Percentiles rank a stretch among this genome's conserved stretches.
phyloP scores from a whole-genome alignment of 2,888 invertebrate genomes.

The Papilio gigon region DNA sequence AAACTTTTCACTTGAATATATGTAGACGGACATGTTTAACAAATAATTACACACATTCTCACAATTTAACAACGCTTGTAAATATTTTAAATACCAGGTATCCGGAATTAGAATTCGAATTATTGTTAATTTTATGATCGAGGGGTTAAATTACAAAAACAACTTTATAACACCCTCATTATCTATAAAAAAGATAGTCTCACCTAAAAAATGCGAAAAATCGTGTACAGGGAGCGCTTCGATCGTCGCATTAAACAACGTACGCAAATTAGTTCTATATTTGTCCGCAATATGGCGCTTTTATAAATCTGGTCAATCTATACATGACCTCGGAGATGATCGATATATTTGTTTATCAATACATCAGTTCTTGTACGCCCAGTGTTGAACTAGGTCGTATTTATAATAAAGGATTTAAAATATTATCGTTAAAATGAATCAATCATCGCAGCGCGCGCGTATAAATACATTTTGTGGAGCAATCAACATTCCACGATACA shows the following conservation, averaged over 20 bases:
- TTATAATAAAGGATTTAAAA: constrained; percentile 15
- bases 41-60: constrained; percentile 14
- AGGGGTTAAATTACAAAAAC: too few species aligned
- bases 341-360: neutral
- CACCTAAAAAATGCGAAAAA: too few species aligned
- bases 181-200: too few species aligned
- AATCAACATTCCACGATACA: constrained; percentile 38
- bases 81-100: neutral
- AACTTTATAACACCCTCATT: too few species aligned
- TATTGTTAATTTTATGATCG: too few species aligned
- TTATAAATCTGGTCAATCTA: too few species aligned
- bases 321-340: too few species aligned
- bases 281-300: too few species aligned
- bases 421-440: constrained; percentile 15
- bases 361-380: neutral
- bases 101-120: too few species aligned
- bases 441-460: constrained; percentile 19
- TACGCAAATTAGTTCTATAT: too few species aligned
- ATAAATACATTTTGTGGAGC: constrained; percentile 35
- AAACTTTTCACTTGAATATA: constrained; percentile 14
- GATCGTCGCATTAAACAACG: too few species aligned
- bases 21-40: constrained; percentile 3
- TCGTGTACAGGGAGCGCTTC: too few species aligned
- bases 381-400: constrained; percentile 10
- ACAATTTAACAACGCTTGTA: neutral